These are phyloP conservation scores for Bactericera cockerelli DNA, from an alignment of 1,140 invertebrate genomes.

Conservation along the genomic window DNA sequence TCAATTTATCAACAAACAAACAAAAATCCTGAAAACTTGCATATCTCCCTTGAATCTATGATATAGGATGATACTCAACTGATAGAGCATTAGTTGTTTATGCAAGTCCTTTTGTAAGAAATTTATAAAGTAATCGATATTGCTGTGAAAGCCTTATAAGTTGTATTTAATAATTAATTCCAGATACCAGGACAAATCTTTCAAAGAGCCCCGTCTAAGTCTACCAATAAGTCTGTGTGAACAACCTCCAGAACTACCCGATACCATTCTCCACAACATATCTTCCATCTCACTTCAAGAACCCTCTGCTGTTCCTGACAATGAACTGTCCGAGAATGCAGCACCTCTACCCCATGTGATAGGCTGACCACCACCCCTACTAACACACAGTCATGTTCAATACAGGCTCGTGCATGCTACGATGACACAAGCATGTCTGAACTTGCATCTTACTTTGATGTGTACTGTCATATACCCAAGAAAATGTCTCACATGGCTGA, in stretches of 20 bases:
- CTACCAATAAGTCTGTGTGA: not conserved
- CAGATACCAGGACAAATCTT: not conserved
- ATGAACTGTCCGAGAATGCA: not conserved
- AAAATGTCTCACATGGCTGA: constrained; percentile 93
- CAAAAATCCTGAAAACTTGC: too few relatives aligned
- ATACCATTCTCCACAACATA: constrained; percentile 2
- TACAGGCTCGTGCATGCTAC: constrained; percentile 34
- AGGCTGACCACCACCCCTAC: not conserved
- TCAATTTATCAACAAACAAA: too few relatives aligned
- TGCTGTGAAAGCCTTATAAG: too few relatives aligned
- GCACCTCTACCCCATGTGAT: not conserved
- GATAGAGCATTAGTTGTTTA: too few relatives aligned
- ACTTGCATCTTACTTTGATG: constrained; percentile 82
- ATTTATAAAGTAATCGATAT: too few relatives aligned
- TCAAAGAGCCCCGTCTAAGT: not conserved
- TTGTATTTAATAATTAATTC: too few relatives aligned
- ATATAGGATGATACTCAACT: too few relatives aligned
- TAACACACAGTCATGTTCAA: not conserved
- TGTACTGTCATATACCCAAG: constrained; percentile 83
- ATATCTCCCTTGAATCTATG: too few relatives aligned
- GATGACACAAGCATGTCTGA: constrained; percentile 69
- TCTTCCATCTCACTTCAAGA: not conserved
- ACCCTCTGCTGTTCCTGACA: not conserved
- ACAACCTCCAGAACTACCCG: not conserved
- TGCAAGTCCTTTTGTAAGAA: too few relatives aligned